Percentiles rank a stretch among this genome's conserved stretches.
Conservation (phyloP, 2,113 vertebrate genomes). For the Proteles cristata region DNA sequence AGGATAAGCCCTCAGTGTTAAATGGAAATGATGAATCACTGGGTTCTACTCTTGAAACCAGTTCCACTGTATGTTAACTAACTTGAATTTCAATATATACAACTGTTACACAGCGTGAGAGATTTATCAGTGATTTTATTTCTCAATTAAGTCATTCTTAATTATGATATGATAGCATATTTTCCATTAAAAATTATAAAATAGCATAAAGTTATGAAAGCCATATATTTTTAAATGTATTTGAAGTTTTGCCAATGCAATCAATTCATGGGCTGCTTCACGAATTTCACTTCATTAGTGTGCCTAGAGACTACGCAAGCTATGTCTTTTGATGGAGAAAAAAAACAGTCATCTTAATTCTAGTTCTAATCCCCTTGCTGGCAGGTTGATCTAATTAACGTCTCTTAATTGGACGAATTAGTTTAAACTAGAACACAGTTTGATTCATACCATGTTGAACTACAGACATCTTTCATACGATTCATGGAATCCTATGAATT, state of each 20-base stretch:
- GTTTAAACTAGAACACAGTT: constrained; percentile 54
- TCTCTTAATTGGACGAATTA: constrained; percentile 47
- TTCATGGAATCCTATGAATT: not conserved
- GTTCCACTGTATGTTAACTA: no score
- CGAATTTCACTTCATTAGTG: constrained; percentile 42
- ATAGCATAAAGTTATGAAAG: not conserved
- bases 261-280: not conserved
- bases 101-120: not conserved
- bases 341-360: not conserved
- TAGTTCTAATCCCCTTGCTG: constrained; percentile 41
- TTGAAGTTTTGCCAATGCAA: constrained; percentile 48
- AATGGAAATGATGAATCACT: no score
- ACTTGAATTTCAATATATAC: no score
- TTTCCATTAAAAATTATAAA: constrained; percentile 59
- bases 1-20: no score
- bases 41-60: no score
- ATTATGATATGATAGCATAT: constrained; percentile 22
- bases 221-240: not conserved
- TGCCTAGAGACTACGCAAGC: not conserved
- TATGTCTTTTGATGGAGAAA: not conserved
- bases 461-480: not conserved
- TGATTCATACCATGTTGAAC: constrained; percentile 7
- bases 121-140: constrained; percentile 1
- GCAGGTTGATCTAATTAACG: constrained; percentile 51
- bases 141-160: constrained; percentile 34